These are phyloP conservation scores for Lysandra coridon DNA, from an alignment of 2,888 invertebrate species.

Conservation along the genomic window DNA sequence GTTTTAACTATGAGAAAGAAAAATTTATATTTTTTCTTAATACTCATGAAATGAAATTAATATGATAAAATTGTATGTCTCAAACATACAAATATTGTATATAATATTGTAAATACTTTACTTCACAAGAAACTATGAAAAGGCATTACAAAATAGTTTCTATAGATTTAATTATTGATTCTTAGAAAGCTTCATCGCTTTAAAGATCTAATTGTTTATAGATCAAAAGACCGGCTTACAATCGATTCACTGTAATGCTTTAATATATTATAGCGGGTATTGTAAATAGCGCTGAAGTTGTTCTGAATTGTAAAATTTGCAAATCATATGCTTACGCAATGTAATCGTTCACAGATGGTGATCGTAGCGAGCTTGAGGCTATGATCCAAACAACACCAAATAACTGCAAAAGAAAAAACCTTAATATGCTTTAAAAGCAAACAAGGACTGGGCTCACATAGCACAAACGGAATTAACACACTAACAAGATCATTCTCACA, in stretches of 20 bases:
- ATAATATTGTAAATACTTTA: neutral
- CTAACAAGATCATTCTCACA: conserved; percentile 58
- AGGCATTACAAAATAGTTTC: neutral
- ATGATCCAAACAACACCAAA: conserved; percentile 81
- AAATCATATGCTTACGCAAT: conserved; percentile 74
- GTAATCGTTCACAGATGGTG: conserved; percentile 81
- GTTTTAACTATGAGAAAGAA: neutral
- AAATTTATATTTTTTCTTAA: no score
- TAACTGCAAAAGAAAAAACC: conserved; percentile 82
- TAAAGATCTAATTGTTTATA: neutral
- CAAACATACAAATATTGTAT: neutral
- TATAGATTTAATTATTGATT: neutral
- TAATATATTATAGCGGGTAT: neutral
- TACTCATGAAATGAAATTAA: neutral
- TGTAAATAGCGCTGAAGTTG: conserved; percentile 21
- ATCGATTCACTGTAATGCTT: neutral
- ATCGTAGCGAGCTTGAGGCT: conserved; percentile 81
- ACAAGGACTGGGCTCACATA: conserved; percentile 72
- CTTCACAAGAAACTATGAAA: neutral
- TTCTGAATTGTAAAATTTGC: conserved; percentile 41
- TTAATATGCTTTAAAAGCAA: conserved; percentile 80
- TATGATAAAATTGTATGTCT: neutral
- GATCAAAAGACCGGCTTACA: neutral
- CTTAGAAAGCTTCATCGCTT: neutral
- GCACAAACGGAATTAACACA: conserved; percentile 70